Base-by-base conservation (phyloP, 92 coral and sea anemone species). In the Porites lobata region DNA sequence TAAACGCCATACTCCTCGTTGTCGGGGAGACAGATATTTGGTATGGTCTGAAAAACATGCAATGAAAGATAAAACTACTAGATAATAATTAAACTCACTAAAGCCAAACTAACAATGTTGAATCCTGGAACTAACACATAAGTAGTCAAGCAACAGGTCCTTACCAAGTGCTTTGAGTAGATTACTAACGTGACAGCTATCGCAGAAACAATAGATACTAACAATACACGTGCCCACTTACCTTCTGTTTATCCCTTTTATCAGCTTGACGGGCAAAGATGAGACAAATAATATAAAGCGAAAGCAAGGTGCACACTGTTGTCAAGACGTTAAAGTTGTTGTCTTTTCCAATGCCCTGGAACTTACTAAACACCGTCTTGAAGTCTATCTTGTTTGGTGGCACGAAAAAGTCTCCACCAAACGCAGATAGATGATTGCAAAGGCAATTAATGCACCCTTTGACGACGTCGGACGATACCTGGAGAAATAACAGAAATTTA, bases 371-470 rank as follows among this genome's bases (percentile, higher is more conserved):
- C 8, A 88, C 98, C 29, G 29, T 77, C 9, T 62, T 75, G 73
- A 86, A 95, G 12, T 95, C 91, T 56, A 95, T 93, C 14, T 91
- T 81, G 74, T 95, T 93, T 21, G 96, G 94, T 22, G 92, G 90
- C 72, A 95, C 98, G 57, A 95, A 93, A 78, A 95, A 95, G 57
- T 88, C 92, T 20, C 98, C 96, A 43, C 98, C 98, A 79, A 95
- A 95, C 3, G 98, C 72, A 15, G 98, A 91, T 20, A 95, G 52
- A 32, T 95, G 98, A 71, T 86, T 87, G 88, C 98, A 95, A 61
- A 82, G 76, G 75, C 98, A 95, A 50, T 91, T 88, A 32, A 95
- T 69, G 3, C 50, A 73, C 7, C 83, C 87, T 1, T 80, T 80
- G 22, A 91, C 83, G 1, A 88, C 84, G 29, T 92, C 87, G 5